Conservation (phyloP, 1,140 invertebrate genomes). For the Campoletis sonorensis region DNA sequence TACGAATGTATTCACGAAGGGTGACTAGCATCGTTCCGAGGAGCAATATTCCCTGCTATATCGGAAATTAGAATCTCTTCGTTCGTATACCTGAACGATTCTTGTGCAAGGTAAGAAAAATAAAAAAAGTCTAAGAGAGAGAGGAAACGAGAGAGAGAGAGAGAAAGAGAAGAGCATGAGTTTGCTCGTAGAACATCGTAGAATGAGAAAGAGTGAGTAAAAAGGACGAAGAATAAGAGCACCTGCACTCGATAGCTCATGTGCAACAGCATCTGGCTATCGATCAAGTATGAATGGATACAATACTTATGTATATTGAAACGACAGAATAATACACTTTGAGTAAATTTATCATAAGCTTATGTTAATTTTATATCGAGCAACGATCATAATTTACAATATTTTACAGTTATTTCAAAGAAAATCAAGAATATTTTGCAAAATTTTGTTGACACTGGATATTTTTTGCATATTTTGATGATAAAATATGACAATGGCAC, state of each 20-base stretch:
- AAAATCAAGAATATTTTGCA: not conserved
- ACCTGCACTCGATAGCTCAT: slow-evolving; percentile 35
- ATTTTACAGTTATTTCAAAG: not conserved
- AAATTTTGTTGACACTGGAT: not conserved
- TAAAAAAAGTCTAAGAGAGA: slow-evolving; percentile 32
- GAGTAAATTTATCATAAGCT: slow-evolving; percentile 10
- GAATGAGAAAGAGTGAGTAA: slow-evolving; percentile 14
- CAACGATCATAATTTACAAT: not conserved
- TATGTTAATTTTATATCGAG: slow-evolving; percentile 19
- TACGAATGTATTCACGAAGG: slow-evolving; percentile 42
- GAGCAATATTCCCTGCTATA: slow-evolving; percentile 39
- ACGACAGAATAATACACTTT: slow-evolving; percentile 31
- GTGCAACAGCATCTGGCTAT: slow-evolving; percentile 50
- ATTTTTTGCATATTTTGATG: not conserved
- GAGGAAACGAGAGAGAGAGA: not conserved
- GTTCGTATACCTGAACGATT: slow-evolving; percentile 20
- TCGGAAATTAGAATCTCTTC: slow-evolving; percentile 54
- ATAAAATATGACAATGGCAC: not conserved
- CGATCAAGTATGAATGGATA: slow-evolving; percentile 43
- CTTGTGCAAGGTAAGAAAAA: slow-evolving; percentile 8
- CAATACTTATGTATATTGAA: slow-evolving; percentile 9
- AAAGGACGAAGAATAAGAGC: slow-evolving; percentile 33
- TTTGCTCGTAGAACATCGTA: slow-evolving; percentile 24
- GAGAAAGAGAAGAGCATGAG: slow-evolving; percentile 8
- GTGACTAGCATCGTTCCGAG: slow-evolving; percentile 40